These are phyloP conservation scores for Discoglossus pictus DNA, from an alignment of 2,797 vertebrate species.

Conservation along the genomic window DNA sequence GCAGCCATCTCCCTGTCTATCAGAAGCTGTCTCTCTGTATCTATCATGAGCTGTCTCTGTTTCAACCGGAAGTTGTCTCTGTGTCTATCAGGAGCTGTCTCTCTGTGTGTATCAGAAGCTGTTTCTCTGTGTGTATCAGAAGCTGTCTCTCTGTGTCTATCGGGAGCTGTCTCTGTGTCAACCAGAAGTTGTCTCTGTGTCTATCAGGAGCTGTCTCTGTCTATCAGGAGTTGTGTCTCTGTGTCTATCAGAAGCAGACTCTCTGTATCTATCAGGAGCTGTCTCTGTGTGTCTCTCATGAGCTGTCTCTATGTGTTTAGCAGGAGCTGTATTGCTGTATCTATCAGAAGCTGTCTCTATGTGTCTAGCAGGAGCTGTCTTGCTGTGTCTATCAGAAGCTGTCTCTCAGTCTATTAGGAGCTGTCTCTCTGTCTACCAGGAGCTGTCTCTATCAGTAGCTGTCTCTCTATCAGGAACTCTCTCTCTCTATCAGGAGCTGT, in stretches of 20 bases:
- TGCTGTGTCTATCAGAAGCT: background rate
- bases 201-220: background rate
- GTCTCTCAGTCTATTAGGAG: background rate
- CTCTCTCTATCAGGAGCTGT: background rate
- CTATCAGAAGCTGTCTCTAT: background rate
- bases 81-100: background rate
- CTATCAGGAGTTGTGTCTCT: background rate
- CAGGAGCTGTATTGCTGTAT: background rate
- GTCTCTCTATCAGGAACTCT: background rate
- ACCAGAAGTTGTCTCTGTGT: background rate
- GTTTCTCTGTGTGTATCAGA: background rate
- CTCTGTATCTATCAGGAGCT: background rate
- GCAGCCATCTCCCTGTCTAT: background rate
- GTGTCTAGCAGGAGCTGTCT: background rate
- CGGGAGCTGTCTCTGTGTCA: no score
- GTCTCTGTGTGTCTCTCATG: no score
- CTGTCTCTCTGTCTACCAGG: background rate
- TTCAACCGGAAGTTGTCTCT: background rate
- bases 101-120: background rate
- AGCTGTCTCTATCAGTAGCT: background rate
- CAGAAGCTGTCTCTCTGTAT: background rate
- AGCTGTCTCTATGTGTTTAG: no score
- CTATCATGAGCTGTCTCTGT: background rate
- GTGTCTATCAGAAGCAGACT: background rate
- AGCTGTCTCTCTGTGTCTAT: no score